These are phyloP conservation scores for Chaunax sp. DNA, from an alignment of 2,797 vertebrate species.

Conservation along the genomic window DNA sequence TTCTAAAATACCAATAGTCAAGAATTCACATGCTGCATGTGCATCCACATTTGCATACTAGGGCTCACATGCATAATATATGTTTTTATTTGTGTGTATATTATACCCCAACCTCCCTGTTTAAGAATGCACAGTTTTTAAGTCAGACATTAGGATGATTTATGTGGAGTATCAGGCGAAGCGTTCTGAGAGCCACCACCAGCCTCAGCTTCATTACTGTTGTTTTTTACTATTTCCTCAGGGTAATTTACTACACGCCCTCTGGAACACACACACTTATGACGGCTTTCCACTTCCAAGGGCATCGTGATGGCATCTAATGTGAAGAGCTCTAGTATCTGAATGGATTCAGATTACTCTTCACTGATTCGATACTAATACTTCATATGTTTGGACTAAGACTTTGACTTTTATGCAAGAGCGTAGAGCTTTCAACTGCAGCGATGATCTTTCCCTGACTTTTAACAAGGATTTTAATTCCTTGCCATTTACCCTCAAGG, in stretches of 20 bases:
- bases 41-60: constrained; percentile 5
- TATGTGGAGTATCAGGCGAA: constrained; percentile 73
- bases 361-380: background rate
- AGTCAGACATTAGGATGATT: constrained; percentile 84
- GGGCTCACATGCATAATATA: constrained; percentile 15
- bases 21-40: constrained; percentile 9
- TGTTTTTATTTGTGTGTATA: constrained; percentile 58
- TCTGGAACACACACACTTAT: constrained; percentile 69
- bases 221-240: constrained; percentile 78
- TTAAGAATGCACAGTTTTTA: constrained; percentile 83
- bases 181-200: constrained; percentile 76
- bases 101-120: constrained; percentile 60
- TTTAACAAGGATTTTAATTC: too few species aligned
- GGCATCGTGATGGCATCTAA: constrained; percentile 67
- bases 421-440: too few species aligned
- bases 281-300: constrained; percentile 77
- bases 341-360: constrained; percentile 13
- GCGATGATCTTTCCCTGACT: too few species aligned
- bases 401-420: background rate
- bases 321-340: constrained; percentile 33
- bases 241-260: constrained; percentile 79
- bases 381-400: background rate
- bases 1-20: constrained; percentile 21
- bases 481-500: too few species aligned
- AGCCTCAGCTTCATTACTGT: constrained; percentile 78